Evolutionary conservation across 1,140 invertebrate species (phyloP).

Genomic region (Tenebrio molitor): DNA sequence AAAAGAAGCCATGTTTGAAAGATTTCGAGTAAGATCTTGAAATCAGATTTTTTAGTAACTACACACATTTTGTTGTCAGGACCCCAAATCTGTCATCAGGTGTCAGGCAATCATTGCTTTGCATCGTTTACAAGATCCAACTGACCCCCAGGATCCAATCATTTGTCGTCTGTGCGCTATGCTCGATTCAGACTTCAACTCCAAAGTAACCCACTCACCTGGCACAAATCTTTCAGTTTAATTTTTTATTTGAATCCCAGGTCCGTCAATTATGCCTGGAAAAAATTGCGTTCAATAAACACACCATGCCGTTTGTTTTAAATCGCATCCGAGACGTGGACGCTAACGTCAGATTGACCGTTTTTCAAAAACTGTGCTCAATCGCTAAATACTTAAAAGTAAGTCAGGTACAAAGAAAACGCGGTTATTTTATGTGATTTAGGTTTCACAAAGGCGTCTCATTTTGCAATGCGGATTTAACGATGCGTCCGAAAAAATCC

Average conservation of each 20-base stretch:
- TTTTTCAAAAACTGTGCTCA: slow-evolving; percentile 23
- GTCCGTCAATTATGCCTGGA: slow-evolving; percentile 28
- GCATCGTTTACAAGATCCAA: slow-evolving; percentile 49
- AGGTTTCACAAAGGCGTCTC: slow-evolving; percentile 24
- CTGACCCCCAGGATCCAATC: slow-evolving; percentile 47
- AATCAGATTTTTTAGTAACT: neutral
- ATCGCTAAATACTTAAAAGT: slow-evolving; percentile 13
- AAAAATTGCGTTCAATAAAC: slow-evolving; percentile 39
- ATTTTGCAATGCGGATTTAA: slow-evolving; percentile 20
- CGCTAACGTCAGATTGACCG: slow-evolving; percentile 18
- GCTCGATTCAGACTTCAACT: neutral
- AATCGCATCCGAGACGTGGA: slow-evolving; percentile 22
- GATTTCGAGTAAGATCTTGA: neutral
- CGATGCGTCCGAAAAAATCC: slow-evolving; percentile 27
- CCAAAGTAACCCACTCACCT: neutral
- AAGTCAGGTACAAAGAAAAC: neutral
- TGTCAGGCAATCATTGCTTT: slow-evolving; percentile 46
- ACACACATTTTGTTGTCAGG: slow-evolving; percentile 34
- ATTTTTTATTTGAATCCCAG: slow-evolving; percentile 6
- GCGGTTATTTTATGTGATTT: neutral
- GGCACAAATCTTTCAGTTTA: neutral
- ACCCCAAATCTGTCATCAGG: slow-evolving; percentile 44
- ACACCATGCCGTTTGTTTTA: slow-evolving; percentile 1
- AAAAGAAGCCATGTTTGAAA: neutral
- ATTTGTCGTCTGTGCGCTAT: slow-evolving; percentile 33